Conservation (phyloP, 2,797 vertebrate species). For the Etheostoma perlongum region DNA sequence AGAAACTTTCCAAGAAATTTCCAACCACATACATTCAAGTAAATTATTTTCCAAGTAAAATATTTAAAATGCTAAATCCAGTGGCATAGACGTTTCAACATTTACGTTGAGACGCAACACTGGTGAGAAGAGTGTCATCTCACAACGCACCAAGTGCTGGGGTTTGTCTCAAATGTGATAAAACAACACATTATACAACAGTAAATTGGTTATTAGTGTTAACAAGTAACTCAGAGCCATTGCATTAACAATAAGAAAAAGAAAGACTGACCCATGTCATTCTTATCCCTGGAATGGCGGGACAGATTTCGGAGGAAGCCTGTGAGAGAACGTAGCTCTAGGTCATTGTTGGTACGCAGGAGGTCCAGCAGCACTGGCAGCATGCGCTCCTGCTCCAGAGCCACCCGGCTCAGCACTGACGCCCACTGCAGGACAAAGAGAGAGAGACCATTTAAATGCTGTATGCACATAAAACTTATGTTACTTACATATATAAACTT, state of each 20-base stretch:
- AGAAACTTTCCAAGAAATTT: neutral
- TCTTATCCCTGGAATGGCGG: constrained; percentile 89
- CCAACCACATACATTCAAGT: neutral
- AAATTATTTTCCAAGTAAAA: neutral
- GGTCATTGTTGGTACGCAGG: constrained; percentile 83
- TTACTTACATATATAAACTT: neutral
- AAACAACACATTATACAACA: neutral
- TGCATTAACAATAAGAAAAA: neutral
- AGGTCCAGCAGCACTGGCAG: constrained; percentile 88
- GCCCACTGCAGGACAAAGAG: constrained; percentile 88
- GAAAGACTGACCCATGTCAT: constrained; percentile 89
- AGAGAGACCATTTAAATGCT: neutral
- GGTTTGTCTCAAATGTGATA: neutral
- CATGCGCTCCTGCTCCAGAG: constrained; percentile 90
- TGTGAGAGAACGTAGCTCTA: constrained; percentile 91
- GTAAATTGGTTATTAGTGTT: too few species aligned
- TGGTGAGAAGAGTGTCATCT: neutral
- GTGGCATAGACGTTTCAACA: neutral
- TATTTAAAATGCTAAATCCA: neutral
- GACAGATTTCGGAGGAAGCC: constrained; percentile 94
- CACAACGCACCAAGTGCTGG: neutral
- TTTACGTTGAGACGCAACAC: neutral
- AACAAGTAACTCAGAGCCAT: neutral
- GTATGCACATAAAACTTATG: too few species aligned
- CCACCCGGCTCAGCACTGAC: constrained; percentile 88